Evolutionary conservation across 92 coral and sea anemone species (phyloP).

Genomic region (Epizoanthus rinbou): DNA sequence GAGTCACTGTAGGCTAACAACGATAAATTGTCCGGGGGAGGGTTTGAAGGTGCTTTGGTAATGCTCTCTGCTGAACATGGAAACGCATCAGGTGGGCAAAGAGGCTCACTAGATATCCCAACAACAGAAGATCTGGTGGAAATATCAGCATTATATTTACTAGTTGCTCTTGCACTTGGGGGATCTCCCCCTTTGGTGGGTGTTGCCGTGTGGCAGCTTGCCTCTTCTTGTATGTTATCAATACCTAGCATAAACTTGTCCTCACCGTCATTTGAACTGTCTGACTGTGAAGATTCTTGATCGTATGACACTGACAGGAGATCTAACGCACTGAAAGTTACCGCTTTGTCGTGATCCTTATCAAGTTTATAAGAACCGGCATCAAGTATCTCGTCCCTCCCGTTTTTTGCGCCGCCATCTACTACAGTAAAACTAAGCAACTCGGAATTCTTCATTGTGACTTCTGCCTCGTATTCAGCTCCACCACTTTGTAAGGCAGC

Average conservation of each 20-base stretch:
- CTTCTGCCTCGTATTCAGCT: background rate
- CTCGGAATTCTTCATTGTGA: background rate
- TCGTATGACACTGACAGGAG: background rate
- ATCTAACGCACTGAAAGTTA: background rate
- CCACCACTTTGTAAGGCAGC: background rate
- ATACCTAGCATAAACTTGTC: background rate
- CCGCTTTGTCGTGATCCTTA: conserved; percentile 23
- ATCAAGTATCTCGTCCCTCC: background rate
- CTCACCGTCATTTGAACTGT: conserved; percentile 12
- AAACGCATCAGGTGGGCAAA: too few relatives aligned
- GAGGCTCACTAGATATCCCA: too few relatives aligned
- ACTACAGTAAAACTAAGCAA: background rate
- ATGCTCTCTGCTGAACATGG: too few relatives aligned
- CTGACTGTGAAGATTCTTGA: background rate
- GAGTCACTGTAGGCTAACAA: too few relatives aligned
- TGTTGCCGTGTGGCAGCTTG: too few relatives aligned
- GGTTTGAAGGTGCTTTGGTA: too few relatives aligned
- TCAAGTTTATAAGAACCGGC: conserved; percentile 23
- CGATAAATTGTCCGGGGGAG: too few relatives aligned
- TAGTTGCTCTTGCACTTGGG: too few relatives aligned
- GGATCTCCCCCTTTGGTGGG: too few relatives aligned
- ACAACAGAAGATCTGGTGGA: too few relatives aligned
- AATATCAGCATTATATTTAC: too few relatives aligned
- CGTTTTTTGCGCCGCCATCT: background rate
- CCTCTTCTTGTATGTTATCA: too few relatives aligned